Percentiles rank a stretch among this genome's conserved stretches.
Evolutionary conservation across 2,888 invertebrate species (phyloP).

Genomic region (Limnephilus rhombicus): DNA sequence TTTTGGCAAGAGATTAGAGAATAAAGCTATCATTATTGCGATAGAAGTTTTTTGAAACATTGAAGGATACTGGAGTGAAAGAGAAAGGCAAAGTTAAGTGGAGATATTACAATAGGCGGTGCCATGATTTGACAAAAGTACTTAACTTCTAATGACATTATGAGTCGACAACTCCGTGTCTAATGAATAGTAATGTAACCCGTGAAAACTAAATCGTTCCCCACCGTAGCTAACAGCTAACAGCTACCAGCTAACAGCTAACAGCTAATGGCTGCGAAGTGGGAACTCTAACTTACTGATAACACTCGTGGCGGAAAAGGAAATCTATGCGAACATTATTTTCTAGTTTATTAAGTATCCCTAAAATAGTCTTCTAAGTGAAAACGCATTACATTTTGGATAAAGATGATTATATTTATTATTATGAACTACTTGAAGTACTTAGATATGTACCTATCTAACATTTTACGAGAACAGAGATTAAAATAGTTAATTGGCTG

Average conservation of each 20-base stretch:
- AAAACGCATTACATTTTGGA: slow-evolving; percentile 16
- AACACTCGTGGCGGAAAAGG: slow-evolving; percentile 28
- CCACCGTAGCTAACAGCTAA: slow-evolving; percentile 6
- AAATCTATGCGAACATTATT: slow-evolving; percentile 42
- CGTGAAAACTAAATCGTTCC: slow-evolving; percentile 46
- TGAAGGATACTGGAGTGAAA: neutral
- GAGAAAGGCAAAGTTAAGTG: neutral
- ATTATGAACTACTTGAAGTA: slow-evolving; percentile 28
- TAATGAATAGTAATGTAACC: slow-evolving; percentile 52
- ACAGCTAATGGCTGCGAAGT: slow-evolving; percentile 14
- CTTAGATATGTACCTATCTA: slow-evolving; percentile 38
- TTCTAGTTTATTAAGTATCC: slow-evolving; percentile 37
- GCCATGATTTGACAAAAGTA: slow-evolving; percentile 54
- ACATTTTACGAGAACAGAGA: slow-evolving; percentile 27
- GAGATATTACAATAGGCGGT: slow-evolving; percentile 21
- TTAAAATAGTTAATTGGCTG: slow-evolving; percentile 18
- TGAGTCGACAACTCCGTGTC: slow-evolving; percentile 45
- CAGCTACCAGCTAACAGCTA: neutral
- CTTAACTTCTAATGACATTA: slow-evolving; percentile 47
- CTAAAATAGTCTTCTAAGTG: slow-evolving; percentile 33
- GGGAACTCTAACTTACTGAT: slow-evolving; percentile 2
- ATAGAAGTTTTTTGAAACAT: neutral
- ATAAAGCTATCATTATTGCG: neutral
- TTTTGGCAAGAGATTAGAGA: neutral
- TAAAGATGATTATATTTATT: slow-evolving; percentile 14